Percentiles rank a stretch among this genome's conserved stretches.
Conservation (phyloP, 2,888 invertebrate species). For the Scrobipalpa costella region DNA sequence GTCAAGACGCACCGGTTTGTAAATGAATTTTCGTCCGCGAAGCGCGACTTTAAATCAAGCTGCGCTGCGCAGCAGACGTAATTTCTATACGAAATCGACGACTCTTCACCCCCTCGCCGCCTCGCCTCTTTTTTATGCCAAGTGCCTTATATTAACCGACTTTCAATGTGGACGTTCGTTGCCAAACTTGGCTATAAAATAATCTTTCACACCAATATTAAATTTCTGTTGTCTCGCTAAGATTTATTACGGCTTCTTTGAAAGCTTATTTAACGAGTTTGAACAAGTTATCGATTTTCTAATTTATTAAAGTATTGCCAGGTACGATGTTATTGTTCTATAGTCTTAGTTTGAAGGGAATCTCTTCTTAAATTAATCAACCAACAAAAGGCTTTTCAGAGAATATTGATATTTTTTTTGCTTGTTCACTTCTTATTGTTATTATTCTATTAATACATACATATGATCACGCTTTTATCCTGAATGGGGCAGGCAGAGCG, state of each 20-base stretch:
- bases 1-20: too few species aligned
- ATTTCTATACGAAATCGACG: too few species aligned
- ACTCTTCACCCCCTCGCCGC: too few species aligned
- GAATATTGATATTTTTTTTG: too few species aligned
- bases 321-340: conserved; percentile 3
- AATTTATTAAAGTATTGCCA: conserved; percentile 32
- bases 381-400: neutral
- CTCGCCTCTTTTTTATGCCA: too few species aligned
- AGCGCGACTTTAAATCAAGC: too few species aligned
- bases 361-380: neutral
- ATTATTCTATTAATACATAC: too few species aligned
- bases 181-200: conserved; percentile 71
- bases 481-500: too few species aligned
- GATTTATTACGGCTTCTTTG: conserved; percentile 62
- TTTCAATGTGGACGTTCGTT: conserved; percentile 69
- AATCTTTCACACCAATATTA: conserved; percentile 72
- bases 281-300: conserved; percentile 51
- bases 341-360: neutral
- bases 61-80: too few species aligned
- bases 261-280: conserved; percentile 48
- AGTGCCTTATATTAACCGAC: conserved; percentile 33
- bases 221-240: conserved; percentile 70
- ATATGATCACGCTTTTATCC: too few species aligned
- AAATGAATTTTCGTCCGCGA: too few species aligned
- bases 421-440: too few species aligned